A percentile compares a stretch with the other conserved stretches of the same genome.
Evolutionary conservation across 2,113 vertebrate genomes (phyloP).

Genomic region (Oreochromis tanganicae): DNA sequence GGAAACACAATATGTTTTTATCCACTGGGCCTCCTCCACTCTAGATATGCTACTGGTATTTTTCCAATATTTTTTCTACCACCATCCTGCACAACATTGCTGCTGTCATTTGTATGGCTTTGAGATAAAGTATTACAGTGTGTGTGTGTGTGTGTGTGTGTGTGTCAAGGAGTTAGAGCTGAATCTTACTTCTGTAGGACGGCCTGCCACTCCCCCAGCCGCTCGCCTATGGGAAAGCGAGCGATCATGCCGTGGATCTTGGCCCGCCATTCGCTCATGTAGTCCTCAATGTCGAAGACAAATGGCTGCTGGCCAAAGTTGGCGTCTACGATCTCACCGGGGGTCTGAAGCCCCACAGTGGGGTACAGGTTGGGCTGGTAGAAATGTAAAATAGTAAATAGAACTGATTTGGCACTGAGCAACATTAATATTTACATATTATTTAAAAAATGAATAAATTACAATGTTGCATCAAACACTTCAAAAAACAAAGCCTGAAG

Average conservation of each 20-base stretch:
- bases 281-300: conserved; percentile 98
- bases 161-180: not conserved
- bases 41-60: not conserved
- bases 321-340: conserved; percentile 96
- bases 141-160: not conserved
- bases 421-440: not conserved
- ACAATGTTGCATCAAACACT: not conserved
- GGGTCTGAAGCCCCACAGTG: conserved; percentile 96
- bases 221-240: conserved; percentile 91
- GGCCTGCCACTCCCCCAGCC: conserved; percentile 94
- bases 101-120: not conserved
- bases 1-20: not conserved
- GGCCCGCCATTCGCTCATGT: conserved; percentile 96
- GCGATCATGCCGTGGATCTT: conserved; percentile 96
- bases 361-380: conserved; percentile 94
- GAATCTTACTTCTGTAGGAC: conserved; percentile 93
- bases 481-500: not conserved
- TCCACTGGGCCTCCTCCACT: not conserved
- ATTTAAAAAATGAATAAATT: not conserved
- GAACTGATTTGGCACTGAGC: not conserved
- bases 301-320: conserved; percentile 99
- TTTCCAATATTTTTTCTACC: not conserved
- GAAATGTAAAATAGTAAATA: not conserved
- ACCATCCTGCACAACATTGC: not conserved
- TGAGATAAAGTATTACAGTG: not conserved